Conservation (phyloP, 2,113 vertebrate genomes). For the Grammomys dolichurus region DNA sequence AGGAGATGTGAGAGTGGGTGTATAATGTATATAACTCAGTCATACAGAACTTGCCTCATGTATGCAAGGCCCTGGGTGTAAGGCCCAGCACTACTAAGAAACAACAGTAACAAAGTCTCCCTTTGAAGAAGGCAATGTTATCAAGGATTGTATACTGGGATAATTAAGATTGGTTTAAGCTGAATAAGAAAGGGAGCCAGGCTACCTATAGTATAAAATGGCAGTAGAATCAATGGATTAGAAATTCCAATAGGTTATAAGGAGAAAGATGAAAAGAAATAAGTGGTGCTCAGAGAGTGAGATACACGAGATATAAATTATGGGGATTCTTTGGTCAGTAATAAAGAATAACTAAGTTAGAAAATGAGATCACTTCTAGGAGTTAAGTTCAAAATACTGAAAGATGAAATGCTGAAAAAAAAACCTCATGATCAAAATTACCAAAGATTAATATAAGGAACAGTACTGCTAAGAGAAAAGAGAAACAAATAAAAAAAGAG, state of each 20-base stretch:
- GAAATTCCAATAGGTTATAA: not conserved
- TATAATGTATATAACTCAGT: not conserved
- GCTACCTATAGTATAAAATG: not conserved
- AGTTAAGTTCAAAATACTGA: constrained; percentile 46
- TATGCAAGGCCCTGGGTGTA: not conserved
- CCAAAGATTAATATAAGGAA: constrained; percentile 30
- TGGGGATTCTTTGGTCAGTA: not conserved
- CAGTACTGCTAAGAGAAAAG: not conserved
- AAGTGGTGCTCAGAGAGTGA: not conserved
- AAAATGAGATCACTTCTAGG: not conserved
- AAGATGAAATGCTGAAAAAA: constrained; percentile 37
- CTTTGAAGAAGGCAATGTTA: not conserved
- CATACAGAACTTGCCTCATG: not conserved
- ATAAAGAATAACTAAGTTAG: not conserved
- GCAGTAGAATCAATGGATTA: not conserved
- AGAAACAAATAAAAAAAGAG: not conserved
- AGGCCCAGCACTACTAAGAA: not conserved
- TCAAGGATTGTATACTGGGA: not conserved
- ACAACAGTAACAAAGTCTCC: not conserved
- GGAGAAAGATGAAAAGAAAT: not conserved
- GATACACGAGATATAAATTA: constrained; percentile 16
- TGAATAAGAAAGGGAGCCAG: not conserved
- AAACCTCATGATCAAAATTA: constrained; percentile 15
- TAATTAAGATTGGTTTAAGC: not conserved
- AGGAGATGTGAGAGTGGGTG: not conserved